Evolutionary conservation across 1,140 invertebrate genomes (phyloP).

Genomic region (Caenorhabditis brenneri): DNA sequence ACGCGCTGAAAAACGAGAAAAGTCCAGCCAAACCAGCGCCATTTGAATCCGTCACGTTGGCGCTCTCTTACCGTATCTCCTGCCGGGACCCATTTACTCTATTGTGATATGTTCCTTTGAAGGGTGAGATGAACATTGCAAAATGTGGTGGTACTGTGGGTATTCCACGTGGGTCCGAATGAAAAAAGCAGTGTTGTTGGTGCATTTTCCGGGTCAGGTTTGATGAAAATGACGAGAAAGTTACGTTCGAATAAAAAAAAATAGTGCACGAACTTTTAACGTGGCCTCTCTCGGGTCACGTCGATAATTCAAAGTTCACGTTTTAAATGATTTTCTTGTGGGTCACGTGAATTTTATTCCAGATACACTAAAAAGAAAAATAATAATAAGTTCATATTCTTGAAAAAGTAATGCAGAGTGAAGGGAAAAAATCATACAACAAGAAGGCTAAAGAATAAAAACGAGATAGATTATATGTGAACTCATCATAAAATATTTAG

Average conservation of each 20-base stretch:
- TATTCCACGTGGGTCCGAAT: not conserved
- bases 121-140: not conserved
- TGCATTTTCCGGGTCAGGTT: not conserved
- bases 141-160: not conserved
- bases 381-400: too few relatives aligned
- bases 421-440: too few relatives aligned
- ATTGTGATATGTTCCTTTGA: not conserved
- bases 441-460: too few relatives aligned
- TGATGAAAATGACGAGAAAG: not conserved
- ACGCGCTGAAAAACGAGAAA: not conserved
- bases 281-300: too few relatives aligned
- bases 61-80: conserved; percentile 17
- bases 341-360: too few relatives aligned
- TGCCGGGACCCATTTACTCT: not conserved
- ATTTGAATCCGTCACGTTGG: conserved; percentile 12
- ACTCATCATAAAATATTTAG: too few relatives aligned
- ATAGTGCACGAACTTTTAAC: not conserved
- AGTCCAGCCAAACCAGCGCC: not conserved
- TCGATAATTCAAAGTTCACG: not conserved
- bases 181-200: not conserved
- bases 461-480: too few relatives aligned
- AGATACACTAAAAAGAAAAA: too few relatives aligned
- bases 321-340: too few relatives aligned
- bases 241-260: not conserved
- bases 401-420: too few relatives aligned